phyloP scores from a whole-genome alignment of 2,113 vertebrate genomes.

The Psittacula cyanocephala region DNA sequence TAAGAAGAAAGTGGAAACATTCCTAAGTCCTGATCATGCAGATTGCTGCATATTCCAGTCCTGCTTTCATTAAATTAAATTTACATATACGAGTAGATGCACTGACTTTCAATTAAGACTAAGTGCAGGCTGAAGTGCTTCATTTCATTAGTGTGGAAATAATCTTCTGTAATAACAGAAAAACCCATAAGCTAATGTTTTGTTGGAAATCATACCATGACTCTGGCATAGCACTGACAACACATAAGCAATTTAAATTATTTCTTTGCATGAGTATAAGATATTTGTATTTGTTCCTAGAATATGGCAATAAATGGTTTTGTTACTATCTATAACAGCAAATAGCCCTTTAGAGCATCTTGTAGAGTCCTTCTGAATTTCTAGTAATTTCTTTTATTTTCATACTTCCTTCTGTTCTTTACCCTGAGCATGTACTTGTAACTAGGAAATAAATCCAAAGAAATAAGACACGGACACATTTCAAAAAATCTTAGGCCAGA shows the following conservation, averaged over 20 bases:
- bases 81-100: neutral
- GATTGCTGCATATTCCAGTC: neutral
- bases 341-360: neutral
- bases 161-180: neutral
- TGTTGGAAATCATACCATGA: neutral
- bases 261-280: neutral
- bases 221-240: neutral
- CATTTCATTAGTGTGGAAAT: neutral
- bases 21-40: neutral
- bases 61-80: neutral
- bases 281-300: neutral
- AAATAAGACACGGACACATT: neutral
- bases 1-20: neutral
- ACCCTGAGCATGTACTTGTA: neutral
- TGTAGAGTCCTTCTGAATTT: neutral
- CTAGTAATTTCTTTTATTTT: neutral
- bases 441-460: neutral
- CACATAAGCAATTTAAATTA: neutral
- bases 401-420: neutral
- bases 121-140: neutral
- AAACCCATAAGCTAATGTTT: neutral
- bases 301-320: neutral
- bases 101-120: constrained; percentile 16
- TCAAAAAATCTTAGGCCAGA: neutral
- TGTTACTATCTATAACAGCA: neutral